Conservation (phyloP, 2,888 invertebrate species). For the Meteorus cinctellus region DNA sequence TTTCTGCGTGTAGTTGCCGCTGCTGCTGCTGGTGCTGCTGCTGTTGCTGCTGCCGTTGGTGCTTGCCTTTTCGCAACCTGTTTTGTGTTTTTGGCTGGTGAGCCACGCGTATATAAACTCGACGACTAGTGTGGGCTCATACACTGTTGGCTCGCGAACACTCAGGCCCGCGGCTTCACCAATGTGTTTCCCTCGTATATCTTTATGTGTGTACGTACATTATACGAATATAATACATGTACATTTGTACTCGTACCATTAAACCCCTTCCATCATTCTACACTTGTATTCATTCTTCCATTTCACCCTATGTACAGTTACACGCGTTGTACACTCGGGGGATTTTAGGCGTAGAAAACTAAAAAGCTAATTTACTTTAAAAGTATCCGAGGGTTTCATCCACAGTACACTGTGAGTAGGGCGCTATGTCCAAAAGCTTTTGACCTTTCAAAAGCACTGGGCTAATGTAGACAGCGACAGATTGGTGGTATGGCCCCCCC, state of each 20-base stretch:
- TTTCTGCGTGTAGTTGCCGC: neutral
- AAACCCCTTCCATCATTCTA: neutral
- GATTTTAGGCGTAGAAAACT: conserved; percentile 71
- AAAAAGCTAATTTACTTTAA: conserved; percentile 74
- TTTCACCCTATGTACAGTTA: conserved; percentile 52
- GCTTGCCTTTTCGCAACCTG: conserved; percentile 30
- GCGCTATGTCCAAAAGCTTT: conserved; percentile 60
- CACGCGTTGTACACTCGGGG: conserved; percentile 44
- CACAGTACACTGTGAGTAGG: conserved; percentile 48
- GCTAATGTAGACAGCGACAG: conserved; percentile 73
- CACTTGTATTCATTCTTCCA: conserved; percentile 25
- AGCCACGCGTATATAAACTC: conserved; percentile 24
- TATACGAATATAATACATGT: neutral
- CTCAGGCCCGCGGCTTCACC: conserved; percentile 32
- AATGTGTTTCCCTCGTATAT: neutral
- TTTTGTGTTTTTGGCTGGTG: conserved; percentile 45
- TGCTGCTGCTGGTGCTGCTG: neutral
- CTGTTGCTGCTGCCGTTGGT: neutral
- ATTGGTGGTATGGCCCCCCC: conserved; percentile 63
- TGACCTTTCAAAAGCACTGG: conserved; percentile 67
- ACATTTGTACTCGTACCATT: neutral
- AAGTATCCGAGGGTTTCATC: conserved; percentile 66
- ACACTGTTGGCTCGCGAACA: conserved; percentile 28
- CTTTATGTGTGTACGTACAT: neutral
- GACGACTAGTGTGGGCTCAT: neutral